A percentile compares a stretch with the other conserved stretches of the same genome.
phyloP scores from a whole-genome alignment of 2,797 vertebrate species.

The Champsocephalus esox region DNA sequence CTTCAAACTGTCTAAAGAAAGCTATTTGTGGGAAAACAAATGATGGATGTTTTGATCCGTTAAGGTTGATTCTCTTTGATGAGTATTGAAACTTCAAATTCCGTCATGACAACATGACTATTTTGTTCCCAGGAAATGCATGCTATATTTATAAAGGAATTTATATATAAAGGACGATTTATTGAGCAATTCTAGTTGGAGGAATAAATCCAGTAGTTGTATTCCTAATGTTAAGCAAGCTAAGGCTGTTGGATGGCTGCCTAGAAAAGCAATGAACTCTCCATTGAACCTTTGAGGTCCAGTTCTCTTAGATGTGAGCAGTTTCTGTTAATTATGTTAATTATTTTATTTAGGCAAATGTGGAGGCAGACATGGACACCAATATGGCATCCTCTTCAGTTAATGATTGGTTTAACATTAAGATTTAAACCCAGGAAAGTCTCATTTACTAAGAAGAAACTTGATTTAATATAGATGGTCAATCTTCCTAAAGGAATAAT shows the following conservation, averaged over 20 bases:
- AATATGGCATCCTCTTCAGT: not conserved
- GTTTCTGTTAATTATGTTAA: conserved; percentile 11
- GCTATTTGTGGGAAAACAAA: conserved; percentile 25
- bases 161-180: not conserved
- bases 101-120: not conserved
- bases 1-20: conserved; percentile 34
- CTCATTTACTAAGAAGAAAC: not conserved
- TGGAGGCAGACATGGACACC: not conserved
- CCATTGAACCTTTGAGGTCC: not conserved
- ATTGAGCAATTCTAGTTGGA: conserved; percentile 2
- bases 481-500: not conserved
- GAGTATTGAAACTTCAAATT: conserved; percentile 12
- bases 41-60: conserved; percentile 21
- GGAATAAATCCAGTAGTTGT: not conserved
- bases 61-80: conserved; percentile 28
- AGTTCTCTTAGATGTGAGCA: conserved; percentile 19
- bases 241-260: conserved; percentile 1
- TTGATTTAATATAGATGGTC: not conserved
- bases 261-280: conserved; percentile 16
- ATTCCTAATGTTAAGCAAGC: conserved; percentile 9
- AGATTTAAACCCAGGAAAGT: not conserved
- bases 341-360: not conserved
- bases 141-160: not conserved
- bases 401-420: conserved; percentile 1
- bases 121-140: conserved; percentile 3